Base-by-base conservation (phyloP, 2,888 invertebrate genomes). In the Lasioglossum lativentre region DNA sequence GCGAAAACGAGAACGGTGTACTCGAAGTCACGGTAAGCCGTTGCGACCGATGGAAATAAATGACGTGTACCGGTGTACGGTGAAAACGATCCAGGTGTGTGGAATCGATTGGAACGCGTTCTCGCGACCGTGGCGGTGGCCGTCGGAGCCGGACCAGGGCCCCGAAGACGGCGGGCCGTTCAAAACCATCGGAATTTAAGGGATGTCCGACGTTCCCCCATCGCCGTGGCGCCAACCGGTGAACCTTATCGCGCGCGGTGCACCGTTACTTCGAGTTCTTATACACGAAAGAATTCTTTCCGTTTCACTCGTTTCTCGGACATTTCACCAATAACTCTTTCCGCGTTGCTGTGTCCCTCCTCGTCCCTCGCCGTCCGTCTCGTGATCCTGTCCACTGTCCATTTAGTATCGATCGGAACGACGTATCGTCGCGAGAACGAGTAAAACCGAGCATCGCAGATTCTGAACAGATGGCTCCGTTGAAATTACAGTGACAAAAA, bases 141-240 rank as follows among this genome's bases (percentile, higher is more conserved):
- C 68, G 68, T 38, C 68, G 38, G 68, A 68, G 19, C 19, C 38
- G 23, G 38, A 30, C 68, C 23, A 4, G 23, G 30, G 6, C 63
- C 63, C 30, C 16, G 30, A 30, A 63, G 63, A 34, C 34, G 66
- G 68, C 34, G 47, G 14, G 38, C 10, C 72, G 75, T 8, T 45
- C 56, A 63, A 76, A 81, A 70, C 81, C 70, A 52, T 45, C 42
- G 88, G 89, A 89, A 89, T 89, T 88, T 83, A 74, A 71, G 85
- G 85, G 88, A 83, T 81, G 82, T 30, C 75, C 63, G 77, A 78
- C 82, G 56, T 68, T 80, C 42, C 78, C 72, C 70, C 80, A 80
- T 80, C 83, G 82, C 34, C 70, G 85, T 90, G 91, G 91, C 91
- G 91, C 91, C 91, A 86, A 89, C 83, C 83, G 83, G 83, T 80